A percentile compares a stretch with the other conserved stretches of the same genome.
Conservation (phyloP, 2,888 invertebrate genomes). For the Thymelicus sylvestris region DNA sequence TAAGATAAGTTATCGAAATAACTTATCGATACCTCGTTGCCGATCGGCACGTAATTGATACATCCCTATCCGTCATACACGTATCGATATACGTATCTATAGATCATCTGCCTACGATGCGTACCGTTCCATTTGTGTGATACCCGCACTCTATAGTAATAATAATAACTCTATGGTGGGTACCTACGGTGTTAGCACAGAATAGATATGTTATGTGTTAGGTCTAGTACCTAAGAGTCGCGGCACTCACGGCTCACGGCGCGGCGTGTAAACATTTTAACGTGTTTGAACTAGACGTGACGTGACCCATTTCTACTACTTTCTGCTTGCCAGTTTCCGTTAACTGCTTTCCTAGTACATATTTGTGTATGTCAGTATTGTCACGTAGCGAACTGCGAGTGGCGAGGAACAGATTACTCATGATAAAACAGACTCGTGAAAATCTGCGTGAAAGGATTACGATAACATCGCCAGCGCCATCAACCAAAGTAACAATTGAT, state of each 20-base stretch:
- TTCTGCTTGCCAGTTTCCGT: slow-evolving; percentile 3
- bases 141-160: no score
- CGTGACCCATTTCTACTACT: slow-evolving; percentile 20
- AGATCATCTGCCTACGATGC: no score
- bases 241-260: neutral
- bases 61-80: no score
- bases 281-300: slow-evolving; percentile 18
- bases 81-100: no score
- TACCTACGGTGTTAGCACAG: no score
- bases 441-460: slow-evolving; percentile 27
- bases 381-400: slow-evolving; percentile 7
- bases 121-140: no score
- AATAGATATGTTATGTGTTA: neutral
- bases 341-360: slow-evolving; percentile 24
- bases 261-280: slow-evolving; percentile 23
- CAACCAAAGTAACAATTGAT: slow-evolving; percentile 34
- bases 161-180: no score
- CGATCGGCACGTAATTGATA: no score
- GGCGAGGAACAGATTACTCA: slow-evolving; percentile 16
- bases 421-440: slow-evolving; percentile 15
- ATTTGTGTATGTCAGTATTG: slow-evolving; percentile 18
- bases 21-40: no score
- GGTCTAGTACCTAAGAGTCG: neutral
- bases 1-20: no score
- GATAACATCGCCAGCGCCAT: slow-evolving; percentile 10